These are phyloP conservation scores for Tapera naevia DNA, from an alignment of 2,797 vertebrate species.

Conservation along the genomic window DNA sequence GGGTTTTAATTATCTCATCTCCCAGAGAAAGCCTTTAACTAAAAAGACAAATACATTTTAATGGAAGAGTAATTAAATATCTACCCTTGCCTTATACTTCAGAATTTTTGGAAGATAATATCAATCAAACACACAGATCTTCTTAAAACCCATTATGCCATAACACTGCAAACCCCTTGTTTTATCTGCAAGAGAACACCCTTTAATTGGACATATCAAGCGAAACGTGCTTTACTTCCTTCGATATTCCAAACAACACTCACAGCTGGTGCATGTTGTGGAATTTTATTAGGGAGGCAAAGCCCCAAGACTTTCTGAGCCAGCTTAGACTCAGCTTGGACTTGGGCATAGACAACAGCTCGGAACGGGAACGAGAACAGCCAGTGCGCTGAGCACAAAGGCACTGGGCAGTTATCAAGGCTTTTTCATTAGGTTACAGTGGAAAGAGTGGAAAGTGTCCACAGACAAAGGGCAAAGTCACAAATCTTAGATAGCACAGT, in stretches of 20 bases:
- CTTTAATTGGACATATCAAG: conserved; percentile 26
- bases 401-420: not conserved
- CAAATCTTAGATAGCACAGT: not conserved
- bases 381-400: not conserved
- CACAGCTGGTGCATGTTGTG: not conserved
- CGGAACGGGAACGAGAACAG: not conserved
- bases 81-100: conserved; percentile 13
- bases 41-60: conserved; percentile 12
- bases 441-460: not conserved
- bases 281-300: not conserved
- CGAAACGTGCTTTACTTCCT: conserved; percentile 9
- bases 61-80: conserved; percentile 22
- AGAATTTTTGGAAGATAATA: conserved; percentile 27
- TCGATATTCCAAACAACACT: not conserved
- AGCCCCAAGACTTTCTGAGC: not conserved
- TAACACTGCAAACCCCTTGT: conserved; percentile 13
- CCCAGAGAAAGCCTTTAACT: conserved; percentile 13
- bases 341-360: not conserved
- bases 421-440: not conserved
- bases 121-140: conserved; percentile 45
- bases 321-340: not conserved
- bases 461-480: not conserved
- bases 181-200: conserved; percentile 17
- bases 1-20: conserved; percentile 34
- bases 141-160: conserved; percentile 37